Evolutionary conservation across 1,140 invertebrate genomes (phyloP).

Genomic region (Heliconius melpomene): DNA sequence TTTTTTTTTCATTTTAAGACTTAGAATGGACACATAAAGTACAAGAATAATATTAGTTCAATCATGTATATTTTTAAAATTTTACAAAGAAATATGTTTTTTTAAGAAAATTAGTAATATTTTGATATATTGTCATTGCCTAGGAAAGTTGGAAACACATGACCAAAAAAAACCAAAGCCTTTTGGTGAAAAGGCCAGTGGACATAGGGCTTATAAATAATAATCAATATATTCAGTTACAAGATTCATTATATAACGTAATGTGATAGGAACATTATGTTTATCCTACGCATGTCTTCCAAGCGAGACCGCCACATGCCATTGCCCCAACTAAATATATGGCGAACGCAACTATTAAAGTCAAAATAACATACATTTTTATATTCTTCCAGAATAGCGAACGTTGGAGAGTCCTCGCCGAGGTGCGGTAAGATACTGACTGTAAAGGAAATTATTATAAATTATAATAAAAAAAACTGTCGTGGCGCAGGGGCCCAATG

Average conservation of each 20-base stretch:
- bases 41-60: background rate
- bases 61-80: background rate
- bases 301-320: constrained; percentile 91
- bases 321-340: constrained; percentile 94
- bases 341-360: constrained; percentile 86
- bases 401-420: constrained; percentile 91
- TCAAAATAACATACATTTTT: constrained; percentile 92
- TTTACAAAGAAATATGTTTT: background rate
- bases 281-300: constrained; percentile 86
- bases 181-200: background rate
- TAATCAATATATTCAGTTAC: constrained; percentile 18
- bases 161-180: background rate
- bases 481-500: too few relatives aligned
- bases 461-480: background rate
- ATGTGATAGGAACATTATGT: constrained; percentile 26
- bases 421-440: constrained; percentile 93
- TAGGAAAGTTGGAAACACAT: background rate
- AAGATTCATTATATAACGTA: constrained; percentile 12
- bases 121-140: background rate
- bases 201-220: background rate
- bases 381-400: constrained; percentile 97
- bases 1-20: background rate
- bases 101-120: background rate
- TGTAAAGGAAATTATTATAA: constrained; percentile 77
- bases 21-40: background rate